Base-by-base conservation (phyloP, 2,888 invertebrate genomes). In the Polylopha cassiicola region DNA sequence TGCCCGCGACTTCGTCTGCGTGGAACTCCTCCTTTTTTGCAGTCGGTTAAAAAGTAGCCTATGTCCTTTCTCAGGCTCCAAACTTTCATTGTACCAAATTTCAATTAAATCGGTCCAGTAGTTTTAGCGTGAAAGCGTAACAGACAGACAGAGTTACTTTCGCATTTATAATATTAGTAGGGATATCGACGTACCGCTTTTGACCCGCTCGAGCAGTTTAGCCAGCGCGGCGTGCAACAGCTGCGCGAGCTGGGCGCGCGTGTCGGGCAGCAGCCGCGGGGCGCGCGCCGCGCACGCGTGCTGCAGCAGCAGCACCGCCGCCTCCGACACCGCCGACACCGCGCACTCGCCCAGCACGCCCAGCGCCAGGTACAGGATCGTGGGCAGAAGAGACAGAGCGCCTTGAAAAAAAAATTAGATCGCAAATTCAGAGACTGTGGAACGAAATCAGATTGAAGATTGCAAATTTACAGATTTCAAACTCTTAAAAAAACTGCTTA, bases 161-260 rank as follows among this genome's bases (percentile, higher is more conserved):
- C n/a, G n/a, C n/a, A n/a, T n/a, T 8, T 6, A 16, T 11, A 15
- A 4, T 15, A 90, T 43, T 91, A 90, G 7, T 3, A 21, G 17
- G 6, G 10, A 22, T 2, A 20, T 33, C 17, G 6, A 51, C 67
- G 53, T 58, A 87, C 92, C 93, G 33, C 94, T 93, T 79, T 96
- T 96, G 1, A 96, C 93, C 46, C 96, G 87, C 71, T 97, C 96
- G 24, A 99, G 90, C 3, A 98, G 89, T 58, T 95, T 96, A 6
- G 93, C 94, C 20, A 99, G 84, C 11, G 97, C 92, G 73, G 95
- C 95, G 72, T 96, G 95, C 53, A 98, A 76, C 50, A 97, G 84
- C 52, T 88, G 88, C 36, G 91, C 90, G 93, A 97, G 97, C 48
- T 91, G 90, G 21, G 87, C 86, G 17, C 87, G 86, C 4, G 91